Evolutionary conservation across 2,888 invertebrate species (phyloP).

Genomic region (Eurytoma californica): DNA sequence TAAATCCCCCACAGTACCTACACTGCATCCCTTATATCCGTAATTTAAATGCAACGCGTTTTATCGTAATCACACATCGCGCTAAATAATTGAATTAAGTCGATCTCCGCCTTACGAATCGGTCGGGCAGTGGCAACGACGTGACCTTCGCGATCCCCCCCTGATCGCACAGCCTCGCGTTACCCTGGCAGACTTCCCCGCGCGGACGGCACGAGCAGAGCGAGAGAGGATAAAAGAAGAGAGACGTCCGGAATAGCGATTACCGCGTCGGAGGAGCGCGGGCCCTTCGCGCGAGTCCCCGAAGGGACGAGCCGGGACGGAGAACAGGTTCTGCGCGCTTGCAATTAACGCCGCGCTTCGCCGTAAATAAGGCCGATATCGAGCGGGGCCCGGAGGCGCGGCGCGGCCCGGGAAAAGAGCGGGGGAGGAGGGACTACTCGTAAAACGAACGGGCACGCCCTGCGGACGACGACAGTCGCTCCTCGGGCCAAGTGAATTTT

Average conservation of each 20-base stretch:
- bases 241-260: slow-evolving; percentile 8
- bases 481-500: slow-evolving; percentile 19
- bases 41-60: too few relatives aligned
- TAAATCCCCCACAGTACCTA: too few relatives aligned
- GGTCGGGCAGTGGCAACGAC: too few relatives aligned
- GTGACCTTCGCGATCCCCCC: too few relatives aligned
- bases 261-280: not conserved
- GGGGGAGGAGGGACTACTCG: not conserved
- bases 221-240: too few relatives aligned
- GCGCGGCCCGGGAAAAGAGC: slow-evolving; percentile 1
- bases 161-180: too few relatives aligned
- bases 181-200: too few relatives aligned
- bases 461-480: slow-evolving; percentile 47
- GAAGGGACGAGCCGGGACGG: slow-evolving; percentile 2
- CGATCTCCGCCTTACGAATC: too few relatives aligned
- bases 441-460: slow-evolving; percentile 38
- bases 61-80: too few relatives aligned
- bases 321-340: slow-evolving; percentile 32
- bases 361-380: slow-evolving; percentile 40
- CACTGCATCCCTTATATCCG: too few relatives aligned
- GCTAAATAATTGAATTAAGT: too few relatives aligned
- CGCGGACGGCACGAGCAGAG: too few relatives aligned
- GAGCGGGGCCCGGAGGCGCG: slow-evolving; percentile 15
- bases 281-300: not conserved
- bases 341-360: slow-evolving; percentile 42